Evolutionary conservation across 2,113 vertebrate genomes (phyloP), one percentile per base, ranked within the genome.

Genomic region (Anhinga rufa): DNA sequence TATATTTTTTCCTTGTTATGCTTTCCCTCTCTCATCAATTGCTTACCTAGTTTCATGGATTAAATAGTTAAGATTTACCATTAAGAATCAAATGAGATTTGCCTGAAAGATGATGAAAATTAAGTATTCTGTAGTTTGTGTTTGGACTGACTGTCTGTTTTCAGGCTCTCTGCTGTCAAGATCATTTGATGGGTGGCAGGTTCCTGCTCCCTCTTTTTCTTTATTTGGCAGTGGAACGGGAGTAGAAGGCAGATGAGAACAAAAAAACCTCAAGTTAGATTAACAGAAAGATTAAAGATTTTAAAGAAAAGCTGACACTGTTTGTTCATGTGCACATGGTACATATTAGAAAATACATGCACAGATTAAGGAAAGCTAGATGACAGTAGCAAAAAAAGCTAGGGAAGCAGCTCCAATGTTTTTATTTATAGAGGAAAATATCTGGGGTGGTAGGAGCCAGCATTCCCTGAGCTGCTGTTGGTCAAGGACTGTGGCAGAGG

Each of bases 281-380:
- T 87, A 81, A 40, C 21, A 54, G 49, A 81, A 88, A 92, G 48
- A 91, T 51, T 38, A 78, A 84, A 71, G 40, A 13, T 66, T 90
- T 81, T 62, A 46, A 88, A 86, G 58, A 48, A 58, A 48, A 77
- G 6, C 13, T 74, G 55, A 64, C 7, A 22, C 12, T 32, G 24
- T 44, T 42, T 69, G 34, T 66, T 82, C 62, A 10, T 9, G 9
- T 0, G 0, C 48, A 28, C 4, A 1, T 14, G 18, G 15, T 84
- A 84, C 76, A 54, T 66, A 18, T 25, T 49, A 40, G 60, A 90
- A 92, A 83, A 76, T 46, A 31, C 12, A 32, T 9, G 4, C 32
- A 28, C 21, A 71, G 44, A 24, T 52, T 90, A 76, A 88, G 78
- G 74, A 25, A 74, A 91, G 14, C 7, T 38, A 31, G 42, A 11